phyloP scores from a whole-genome alignment of 2,113 vertebrate genomes.

The Saguinus midas region DNA sequence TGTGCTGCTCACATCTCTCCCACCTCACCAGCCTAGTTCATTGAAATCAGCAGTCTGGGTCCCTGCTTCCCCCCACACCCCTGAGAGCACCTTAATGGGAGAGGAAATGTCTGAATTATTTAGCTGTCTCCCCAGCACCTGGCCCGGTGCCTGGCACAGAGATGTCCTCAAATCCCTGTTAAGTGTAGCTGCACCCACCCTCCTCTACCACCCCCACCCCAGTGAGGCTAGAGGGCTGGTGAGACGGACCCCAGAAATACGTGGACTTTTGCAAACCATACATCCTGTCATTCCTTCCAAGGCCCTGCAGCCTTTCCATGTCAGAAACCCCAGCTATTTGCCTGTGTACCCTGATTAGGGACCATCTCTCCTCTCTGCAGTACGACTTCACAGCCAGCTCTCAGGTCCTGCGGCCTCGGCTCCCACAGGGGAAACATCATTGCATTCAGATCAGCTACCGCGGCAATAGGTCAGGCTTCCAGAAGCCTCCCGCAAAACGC shows the following conservation, averaged over 20 bases:
- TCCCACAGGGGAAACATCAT: neutral
- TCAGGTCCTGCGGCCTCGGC: neutral
- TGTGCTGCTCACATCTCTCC: accelerated
- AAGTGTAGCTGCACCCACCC: neutral
- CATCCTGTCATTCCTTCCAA: neutral
- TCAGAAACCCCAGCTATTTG: neutral
- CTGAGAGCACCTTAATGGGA: neutral
- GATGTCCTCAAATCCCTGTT: neutral
- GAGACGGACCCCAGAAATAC: neutral
- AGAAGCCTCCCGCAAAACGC: slow-evolving; percentile 65
- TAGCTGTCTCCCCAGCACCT: neutral
- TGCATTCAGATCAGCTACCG: slow-evolving; percentile 39
- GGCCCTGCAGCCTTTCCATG: neutral
- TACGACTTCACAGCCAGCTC: neutral
- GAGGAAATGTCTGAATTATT: neutral
- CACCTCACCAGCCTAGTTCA: neutral
- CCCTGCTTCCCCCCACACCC: neutral
- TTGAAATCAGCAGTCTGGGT: accelerated
- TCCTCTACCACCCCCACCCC: neutral
- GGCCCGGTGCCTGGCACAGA: neutral
- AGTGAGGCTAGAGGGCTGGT: neutral
- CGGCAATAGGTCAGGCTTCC: slow-evolving; percentile 58
- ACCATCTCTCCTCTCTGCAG: neutral
- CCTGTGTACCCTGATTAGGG: neutral
- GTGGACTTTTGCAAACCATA: neutral